Evolutionary conservation across 2,797 vertebrate genomes (phyloP).

Genomic region (Gymnoscopelus braueri): DNA sequence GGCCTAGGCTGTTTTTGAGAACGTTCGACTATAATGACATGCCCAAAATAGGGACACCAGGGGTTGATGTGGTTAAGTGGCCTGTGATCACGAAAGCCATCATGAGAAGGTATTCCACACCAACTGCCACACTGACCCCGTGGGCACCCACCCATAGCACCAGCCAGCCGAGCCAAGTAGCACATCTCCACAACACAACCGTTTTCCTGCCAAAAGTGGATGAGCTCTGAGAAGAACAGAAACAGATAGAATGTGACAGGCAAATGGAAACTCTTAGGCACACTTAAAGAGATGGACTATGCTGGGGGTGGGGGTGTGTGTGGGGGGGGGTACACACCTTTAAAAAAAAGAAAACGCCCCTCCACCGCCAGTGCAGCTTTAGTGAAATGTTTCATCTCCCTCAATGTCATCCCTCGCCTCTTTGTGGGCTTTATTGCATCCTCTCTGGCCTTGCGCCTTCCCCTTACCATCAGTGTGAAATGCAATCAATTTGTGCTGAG

Average conservation of each 20-base stretch:
- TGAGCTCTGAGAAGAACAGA: conserved; percentile 42
- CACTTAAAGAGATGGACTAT: conserved; percentile 32
- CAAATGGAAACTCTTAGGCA: conserved; percentile 60
- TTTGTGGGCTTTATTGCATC: conserved; percentile 28
- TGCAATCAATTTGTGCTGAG: conserved; percentile 34
- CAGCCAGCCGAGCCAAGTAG: conserved; percentile 23
- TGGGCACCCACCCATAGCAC: conserved; percentile 1
- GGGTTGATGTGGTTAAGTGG: not conserved
- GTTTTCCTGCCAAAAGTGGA: conserved; percentile 43
- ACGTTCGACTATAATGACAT: too few relatives aligned
- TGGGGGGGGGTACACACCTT: too few relatives aligned
- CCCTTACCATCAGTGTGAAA: conserved; percentile 35
- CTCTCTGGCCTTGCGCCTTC: conserved; percentile 5
- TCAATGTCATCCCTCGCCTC: conserved; percentile 17
- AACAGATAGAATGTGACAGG: conserved; percentile 51
- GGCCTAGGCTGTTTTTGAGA: too few relatives aligned
- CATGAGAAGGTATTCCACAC: conserved; percentile 16
- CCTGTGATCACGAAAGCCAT: conserved; percentile 20
- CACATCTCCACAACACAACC: conserved; percentile 38
- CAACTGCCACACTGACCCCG: conserved; percentile 16
- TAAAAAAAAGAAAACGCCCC: not conserved
- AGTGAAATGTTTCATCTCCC: conserved; percentile 6
- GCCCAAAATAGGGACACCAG: too few relatives aligned
- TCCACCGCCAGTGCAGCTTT: conserved; percentile 7
- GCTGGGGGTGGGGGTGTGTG: not conserved